A percentile compares a stretch with the other conserved stretches of the same genome.
phyloP scores from a whole-genome alignment of 2,797 vertebrate species.

The Intellagama lesueurii region DNA sequence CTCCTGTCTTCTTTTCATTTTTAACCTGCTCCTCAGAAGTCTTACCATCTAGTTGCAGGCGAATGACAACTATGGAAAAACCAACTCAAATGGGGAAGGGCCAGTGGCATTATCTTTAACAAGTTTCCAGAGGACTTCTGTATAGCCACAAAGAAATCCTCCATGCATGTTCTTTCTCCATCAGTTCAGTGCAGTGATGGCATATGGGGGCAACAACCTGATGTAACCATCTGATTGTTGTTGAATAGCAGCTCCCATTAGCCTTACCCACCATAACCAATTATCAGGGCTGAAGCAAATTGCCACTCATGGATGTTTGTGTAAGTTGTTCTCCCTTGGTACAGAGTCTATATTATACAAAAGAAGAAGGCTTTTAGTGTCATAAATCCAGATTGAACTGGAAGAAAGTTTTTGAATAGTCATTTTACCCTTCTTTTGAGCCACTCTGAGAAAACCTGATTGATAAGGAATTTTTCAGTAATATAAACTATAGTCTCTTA shows the following conservation, averaged over 20 bases:
- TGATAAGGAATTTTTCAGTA: too few relatives aligned
- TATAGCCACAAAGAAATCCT: not conserved
- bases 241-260: not conserved
- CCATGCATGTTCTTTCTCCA: not conserved
- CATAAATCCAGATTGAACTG: not conserved
- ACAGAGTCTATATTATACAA: not conserved
- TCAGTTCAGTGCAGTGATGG: not conserved
- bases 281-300: not conserved
- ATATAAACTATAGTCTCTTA: too few relatives aligned
- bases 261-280: not conserved
- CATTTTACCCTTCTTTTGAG: not conserved
- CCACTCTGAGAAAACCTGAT: not conserved
- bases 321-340: not conserved
- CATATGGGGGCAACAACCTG: not conserved
- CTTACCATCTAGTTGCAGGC: not conserved
- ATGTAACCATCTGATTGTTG: not conserved
- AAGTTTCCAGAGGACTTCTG: not conserved
- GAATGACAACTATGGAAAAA: not conserved
- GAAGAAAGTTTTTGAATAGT: not conserved
- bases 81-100: not conserved
- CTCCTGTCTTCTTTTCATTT: not conserved
- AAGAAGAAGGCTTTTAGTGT: not conserved
- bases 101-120: not conserved
- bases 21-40: not conserved
- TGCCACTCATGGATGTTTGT: too few relatives aligned